Evolutionary conservation across 2,113 vertebrate species (phyloP).

Genomic region (Salvelinus sp.): DNA sequence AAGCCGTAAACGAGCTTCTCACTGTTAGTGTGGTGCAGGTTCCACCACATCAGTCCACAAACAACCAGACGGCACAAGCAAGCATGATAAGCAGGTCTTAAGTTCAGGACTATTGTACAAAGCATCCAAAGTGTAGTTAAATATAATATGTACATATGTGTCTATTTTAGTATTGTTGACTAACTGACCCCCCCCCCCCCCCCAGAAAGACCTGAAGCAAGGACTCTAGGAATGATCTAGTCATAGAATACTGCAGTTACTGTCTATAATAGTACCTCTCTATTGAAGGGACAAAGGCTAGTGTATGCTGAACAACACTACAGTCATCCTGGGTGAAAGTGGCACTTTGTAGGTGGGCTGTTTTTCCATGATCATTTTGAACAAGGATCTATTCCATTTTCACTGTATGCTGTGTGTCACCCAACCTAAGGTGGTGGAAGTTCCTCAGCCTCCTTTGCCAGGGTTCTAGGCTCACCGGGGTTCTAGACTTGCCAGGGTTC

Average conservation of each 20-base stretch:
- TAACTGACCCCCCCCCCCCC: constrained; percentile 9
- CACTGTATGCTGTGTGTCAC: constrained; percentile 47
- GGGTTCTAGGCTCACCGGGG: constrained; percentile 41
- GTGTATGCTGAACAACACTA: too few relatives aligned
- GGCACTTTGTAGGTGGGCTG: not conserved
- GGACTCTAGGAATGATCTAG: constrained; percentile 33
- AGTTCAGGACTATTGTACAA: constrained; percentile 76
- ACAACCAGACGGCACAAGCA: constrained; percentile 49
- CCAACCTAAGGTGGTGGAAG: constrained; percentile 47
- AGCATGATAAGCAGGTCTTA: constrained; percentile 77
- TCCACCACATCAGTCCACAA: constrained; percentile 62
- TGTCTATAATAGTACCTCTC: too few relatives aligned
- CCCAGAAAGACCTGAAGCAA: constrained; percentile 53
- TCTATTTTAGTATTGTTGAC: constrained; percentile 53
- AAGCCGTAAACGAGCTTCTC: constrained; percentile 67
- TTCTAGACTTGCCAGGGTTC: too few relatives aligned
- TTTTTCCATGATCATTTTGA: constrained; percentile 34
- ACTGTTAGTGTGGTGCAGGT: constrained; percentile 75
- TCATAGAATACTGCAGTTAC: too few relatives aligned
- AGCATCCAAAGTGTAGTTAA: constrained; percentile 73
- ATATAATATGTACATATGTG: constrained; percentile 62
- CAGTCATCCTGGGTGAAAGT: not conserved
- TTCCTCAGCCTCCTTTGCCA: constrained; percentile 37
- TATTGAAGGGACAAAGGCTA: too few relatives aligned
- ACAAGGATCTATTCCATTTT: constrained; percentile 42